Evolutionary conservation across 2,797 vertebrate genomes (phyloP), one percentile per base, ranked within the genome.

Genomic region (Champsocephalus esox): DNA sequence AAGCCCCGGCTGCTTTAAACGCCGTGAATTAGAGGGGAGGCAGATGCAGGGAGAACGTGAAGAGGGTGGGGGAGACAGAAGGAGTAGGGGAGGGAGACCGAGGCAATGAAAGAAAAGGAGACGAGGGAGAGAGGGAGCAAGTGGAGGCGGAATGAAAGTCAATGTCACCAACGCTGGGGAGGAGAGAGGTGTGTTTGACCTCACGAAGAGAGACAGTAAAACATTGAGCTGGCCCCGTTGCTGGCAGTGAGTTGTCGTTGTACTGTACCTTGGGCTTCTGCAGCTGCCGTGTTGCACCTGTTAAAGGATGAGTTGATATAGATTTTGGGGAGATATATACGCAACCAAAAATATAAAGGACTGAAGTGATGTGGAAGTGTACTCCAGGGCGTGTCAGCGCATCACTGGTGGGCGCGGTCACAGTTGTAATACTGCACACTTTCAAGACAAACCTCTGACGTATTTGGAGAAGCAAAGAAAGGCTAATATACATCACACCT

Each of bases 1-100:
- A 96, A 95, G 94, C 95, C 87, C 88, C 84, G 85, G 89, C 92
- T 88, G 92, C 92, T 94, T 95, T 95, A 95, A 96, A 94, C 86
- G 88, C 89, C 79, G 89, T 87, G 93, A 93, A 95, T 94, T 94
- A 94, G 91, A 92, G 84, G 87, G 86, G 88, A 89, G 88, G 88
- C 88, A 90, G 86, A 85, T 68, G 56, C 73, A 62, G 77, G 77
- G 78, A 75, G 72, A 75, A 60, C 57, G 61, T 56, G 51, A 67
- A 77, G 80, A 80, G 77, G 77, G 9, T 75, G 68, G 83, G 73
- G 78, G 81, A 80, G 82, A 77, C 58, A 45, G 77, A 59, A 81
- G 28, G 28, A 85, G 73, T 70, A 80, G 72, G 85, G 43, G 65
- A 73, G 59, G 49, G 78, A 85, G 81, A 86, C 16, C 12, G 63